These are phyloP conservation scores for Hapalemur alaotrensis DNA, from an alignment of 2,797 vertebrate species.

Conservation along the genomic window DNA sequence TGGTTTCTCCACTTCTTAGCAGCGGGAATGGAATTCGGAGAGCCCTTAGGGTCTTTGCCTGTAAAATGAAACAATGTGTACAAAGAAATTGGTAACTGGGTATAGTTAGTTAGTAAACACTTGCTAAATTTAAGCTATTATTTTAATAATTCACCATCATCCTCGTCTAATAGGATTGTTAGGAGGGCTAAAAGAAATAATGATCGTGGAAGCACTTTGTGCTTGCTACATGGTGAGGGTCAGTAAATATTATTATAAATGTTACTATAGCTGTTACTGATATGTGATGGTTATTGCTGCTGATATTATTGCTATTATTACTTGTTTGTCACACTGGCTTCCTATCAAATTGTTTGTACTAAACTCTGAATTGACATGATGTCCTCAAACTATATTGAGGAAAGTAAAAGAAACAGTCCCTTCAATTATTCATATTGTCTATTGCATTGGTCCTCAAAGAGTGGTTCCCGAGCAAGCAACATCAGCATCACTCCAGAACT, in stretches of 20 bases:
- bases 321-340: background rate
- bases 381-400: background rate
- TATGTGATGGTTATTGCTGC: background rate
- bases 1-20: background rate
- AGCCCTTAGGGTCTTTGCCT: background rate
- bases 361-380: background rate
- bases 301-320: background rate
- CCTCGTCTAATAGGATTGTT: background rate
- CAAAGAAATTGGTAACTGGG: background rate
- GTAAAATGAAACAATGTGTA: background rate
- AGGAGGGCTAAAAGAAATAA: background rate
- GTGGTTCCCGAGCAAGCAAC: background rate
- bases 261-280: rapidly evolving
- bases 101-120: background rate
- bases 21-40: background rate
- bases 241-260: background rate
- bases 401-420: background rate
- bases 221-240: background rate
- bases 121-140: background rate
- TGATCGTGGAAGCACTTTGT: background rate
- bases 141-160: background rate
- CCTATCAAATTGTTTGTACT: background rate
- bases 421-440: background rate
- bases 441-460: background rate
- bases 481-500: background rate